Conservation (phyloP, 2,797 vertebrate species). For the Rhabdomys pumilio region DNA sequence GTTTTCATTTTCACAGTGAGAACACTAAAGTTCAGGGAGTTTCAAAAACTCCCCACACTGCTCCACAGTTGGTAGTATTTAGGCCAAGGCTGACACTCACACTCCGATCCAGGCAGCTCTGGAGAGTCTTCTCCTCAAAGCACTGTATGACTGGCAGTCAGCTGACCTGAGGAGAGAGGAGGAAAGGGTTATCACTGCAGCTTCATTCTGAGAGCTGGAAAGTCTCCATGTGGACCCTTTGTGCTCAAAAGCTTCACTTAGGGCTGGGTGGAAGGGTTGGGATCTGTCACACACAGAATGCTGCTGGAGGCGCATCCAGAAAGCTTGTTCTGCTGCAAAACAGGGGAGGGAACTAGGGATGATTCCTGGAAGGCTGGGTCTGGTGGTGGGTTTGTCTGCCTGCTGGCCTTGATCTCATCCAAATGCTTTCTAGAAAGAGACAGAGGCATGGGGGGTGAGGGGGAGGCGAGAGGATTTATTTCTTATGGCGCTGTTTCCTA, state of each 20-base stretch:
- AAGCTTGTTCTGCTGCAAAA: not conserved
- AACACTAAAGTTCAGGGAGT: not conserved
- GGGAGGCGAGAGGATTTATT: not conserved
- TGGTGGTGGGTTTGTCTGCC: not conserved
- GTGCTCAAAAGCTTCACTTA: not conserved
- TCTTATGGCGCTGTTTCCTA: not conserved
- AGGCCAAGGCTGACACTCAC: accelerated
- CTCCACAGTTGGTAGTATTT: not conserved
- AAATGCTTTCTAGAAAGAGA: not conserved
- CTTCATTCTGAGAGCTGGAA: not conserved
- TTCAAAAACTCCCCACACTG: not conserved
- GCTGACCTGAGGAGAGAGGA: not conserved
- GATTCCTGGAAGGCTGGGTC: not conserved
- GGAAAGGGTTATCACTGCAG: not conserved
- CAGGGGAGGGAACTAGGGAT: not conserved
- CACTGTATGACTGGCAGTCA: not conserved
- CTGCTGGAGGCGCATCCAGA: not conserved
- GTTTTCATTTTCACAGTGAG: not conserved
- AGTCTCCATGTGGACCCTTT: not conserved
- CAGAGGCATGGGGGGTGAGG: not conserved
- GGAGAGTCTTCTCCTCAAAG: too few relatives aligned
- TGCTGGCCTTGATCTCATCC: not conserved
- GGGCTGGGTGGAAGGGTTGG: not conserved
- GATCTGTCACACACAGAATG: not conserved
- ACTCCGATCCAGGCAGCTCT: not conserved